Percentiles rank a stretch among this genome's conserved stretches.
Evolutionary conservation across 2,888 invertebrate species (phyloP).

Genomic region (Acrocera orbiculus): DNA sequence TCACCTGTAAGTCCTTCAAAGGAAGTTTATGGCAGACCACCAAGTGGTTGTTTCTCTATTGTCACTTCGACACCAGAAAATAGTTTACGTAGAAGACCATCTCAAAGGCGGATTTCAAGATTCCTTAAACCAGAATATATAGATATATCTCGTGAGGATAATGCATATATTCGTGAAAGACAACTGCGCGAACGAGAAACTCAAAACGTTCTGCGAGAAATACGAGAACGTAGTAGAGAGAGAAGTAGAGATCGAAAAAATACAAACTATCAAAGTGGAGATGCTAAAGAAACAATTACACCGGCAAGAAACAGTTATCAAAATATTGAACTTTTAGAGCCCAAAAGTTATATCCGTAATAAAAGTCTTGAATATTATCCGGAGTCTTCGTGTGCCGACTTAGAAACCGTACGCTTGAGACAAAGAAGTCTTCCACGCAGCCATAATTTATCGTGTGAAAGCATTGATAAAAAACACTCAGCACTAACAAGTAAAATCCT

Average conservation of each 20-base stretch:
- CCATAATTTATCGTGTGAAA: slow-evolving; percentile 9
- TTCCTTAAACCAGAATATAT: slow-evolving; percentile 65
- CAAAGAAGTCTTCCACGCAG: slow-evolving; percentile 17
- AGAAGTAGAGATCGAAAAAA: slow-evolving; percentile 25
- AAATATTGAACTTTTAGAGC: slow-evolving; percentile 3
- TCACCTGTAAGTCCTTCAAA: slow-evolving; percentile 8
- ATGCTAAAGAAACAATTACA: slow-evolving; percentile 5
- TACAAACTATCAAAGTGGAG: slow-evolving; percentile 21
- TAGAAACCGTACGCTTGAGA: slow-evolving; percentile 11
- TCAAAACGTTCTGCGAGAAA: slow-evolving; percentile 47
- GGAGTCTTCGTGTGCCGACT: slow-evolving; percentile 11
- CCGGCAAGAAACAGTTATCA: too few species aligned
- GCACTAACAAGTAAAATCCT: too few species aligned
- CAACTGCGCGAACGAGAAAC: slow-evolving; percentile 50
- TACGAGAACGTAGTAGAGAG: slow-evolving; percentile 41
- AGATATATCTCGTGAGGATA: slow-evolving; percentile 45
- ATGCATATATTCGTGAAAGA: slow-evolving; percentile 38
- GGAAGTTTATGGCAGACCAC: slow-evolving; percentile 20
- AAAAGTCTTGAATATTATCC: slow-evolving; percentile 25
- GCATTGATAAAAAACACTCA: too few species aligned
- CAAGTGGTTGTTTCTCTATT: slow-evolving; percentile 23
- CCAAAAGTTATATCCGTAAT: slow-evolving; percentile 21
- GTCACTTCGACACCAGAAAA: slow-evolving; percentile 18
- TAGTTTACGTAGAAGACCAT: slow-evolving; percentile 24
- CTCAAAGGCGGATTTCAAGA: slow-evolving; percentile 47